Evolutionary conservation across 2,888 invertebrate species (phyloP).

Genomic region (Antitype chi): DNA sequence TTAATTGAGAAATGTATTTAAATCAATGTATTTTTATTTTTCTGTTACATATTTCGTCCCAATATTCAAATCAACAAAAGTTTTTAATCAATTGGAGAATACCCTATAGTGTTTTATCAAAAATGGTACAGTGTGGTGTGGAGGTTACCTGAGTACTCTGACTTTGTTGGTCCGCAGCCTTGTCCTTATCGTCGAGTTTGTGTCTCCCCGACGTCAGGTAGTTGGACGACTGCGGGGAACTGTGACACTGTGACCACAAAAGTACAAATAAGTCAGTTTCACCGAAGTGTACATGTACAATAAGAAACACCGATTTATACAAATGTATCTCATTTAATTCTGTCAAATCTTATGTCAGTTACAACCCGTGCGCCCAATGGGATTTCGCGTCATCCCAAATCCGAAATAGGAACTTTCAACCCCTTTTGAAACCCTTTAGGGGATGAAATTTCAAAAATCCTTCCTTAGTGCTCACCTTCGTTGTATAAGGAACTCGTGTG

Average conservation of each 20-base stretch:
- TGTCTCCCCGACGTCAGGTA: constrained; percentile 79
- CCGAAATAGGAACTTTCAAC: background rate
- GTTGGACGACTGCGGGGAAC: constrained; percentile 84
- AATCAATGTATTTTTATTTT: too few species aligned
- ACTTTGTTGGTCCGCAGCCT: constrained; percentile 76
- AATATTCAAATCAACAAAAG: too few species aligned
- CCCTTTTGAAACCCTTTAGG: background rate
- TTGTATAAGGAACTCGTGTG: background rate
- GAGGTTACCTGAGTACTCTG: constrained; percentile 89
- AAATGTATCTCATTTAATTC: background rate
- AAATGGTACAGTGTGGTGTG: too few species aligned
- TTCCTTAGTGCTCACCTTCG: background rate
- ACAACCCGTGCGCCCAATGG: background rate
- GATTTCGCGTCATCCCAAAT: too few species aligned
- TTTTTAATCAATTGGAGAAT: too few species aligned
- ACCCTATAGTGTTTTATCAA: too few species aligned
- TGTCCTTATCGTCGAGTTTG: constrained; percentile 80
- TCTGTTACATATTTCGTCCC: too few species aligned
- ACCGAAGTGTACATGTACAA: background rate
- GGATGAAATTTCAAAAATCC: background rate
- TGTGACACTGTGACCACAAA: constrained; percentile 66
- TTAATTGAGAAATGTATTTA: too few species aligned
- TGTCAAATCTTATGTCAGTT: background rate
- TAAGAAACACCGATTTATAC: background rate
- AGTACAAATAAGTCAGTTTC: background rate